Percentiles rank a stretch among this genome's conserved stretches.
Conservation (phyloP, 23 tunicate species). For the Trididemnum miniatum region DNA sequence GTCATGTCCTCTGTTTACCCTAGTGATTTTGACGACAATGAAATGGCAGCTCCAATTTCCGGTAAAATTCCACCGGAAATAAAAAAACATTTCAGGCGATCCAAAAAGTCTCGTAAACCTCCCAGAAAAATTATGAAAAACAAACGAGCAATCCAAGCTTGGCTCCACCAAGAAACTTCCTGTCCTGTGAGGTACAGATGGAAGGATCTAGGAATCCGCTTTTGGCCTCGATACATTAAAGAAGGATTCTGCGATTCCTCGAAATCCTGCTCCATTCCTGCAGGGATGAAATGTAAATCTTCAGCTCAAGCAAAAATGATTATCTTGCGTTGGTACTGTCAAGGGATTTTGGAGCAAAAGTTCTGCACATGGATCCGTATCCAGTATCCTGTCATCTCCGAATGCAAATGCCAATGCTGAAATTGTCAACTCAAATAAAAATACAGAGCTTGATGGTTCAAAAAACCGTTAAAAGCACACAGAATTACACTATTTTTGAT, state of each 20-base stretch:
- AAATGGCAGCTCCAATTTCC: not conserved
- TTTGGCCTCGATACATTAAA: constrained; percentile 83
- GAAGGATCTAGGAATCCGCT: constrained; percentile 76
- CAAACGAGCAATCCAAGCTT: constrained; percentile 33
- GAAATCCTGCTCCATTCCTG: constrained; percentile 77
- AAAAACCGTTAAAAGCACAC: too few species aligned
- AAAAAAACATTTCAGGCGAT: constrained; percentile 33
- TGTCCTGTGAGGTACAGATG: constrained; percentile 82
- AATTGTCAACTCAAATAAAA: too few species aligned
- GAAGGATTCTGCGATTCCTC: constrained; percentile 78
- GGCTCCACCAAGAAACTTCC: constrained; percentile 57
- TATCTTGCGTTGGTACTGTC: constrained; percentile 79
- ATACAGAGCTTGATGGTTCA: too few species aligned
- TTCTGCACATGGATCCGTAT: constrained; percentile 71
- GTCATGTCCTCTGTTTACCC: constrained; percentile 74
- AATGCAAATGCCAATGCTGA: constrained; percentile 84
- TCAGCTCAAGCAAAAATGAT: constrained; percentile 37
- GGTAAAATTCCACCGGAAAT: constrained; percentile 28
- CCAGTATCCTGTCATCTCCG: constrained; percentile 62
- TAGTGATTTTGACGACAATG: constrained; percentile 14
- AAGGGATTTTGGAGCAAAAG: constrained; percentile 68
- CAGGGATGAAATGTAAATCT: constrained; percentile 75
- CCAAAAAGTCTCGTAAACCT: not conserved
- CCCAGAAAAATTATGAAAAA: constrained; percentile 21
- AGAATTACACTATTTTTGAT: too few species aligned